Conservation (phyloP, 2,113 vertebrate genomes). For the Eira barbara region DNA sequence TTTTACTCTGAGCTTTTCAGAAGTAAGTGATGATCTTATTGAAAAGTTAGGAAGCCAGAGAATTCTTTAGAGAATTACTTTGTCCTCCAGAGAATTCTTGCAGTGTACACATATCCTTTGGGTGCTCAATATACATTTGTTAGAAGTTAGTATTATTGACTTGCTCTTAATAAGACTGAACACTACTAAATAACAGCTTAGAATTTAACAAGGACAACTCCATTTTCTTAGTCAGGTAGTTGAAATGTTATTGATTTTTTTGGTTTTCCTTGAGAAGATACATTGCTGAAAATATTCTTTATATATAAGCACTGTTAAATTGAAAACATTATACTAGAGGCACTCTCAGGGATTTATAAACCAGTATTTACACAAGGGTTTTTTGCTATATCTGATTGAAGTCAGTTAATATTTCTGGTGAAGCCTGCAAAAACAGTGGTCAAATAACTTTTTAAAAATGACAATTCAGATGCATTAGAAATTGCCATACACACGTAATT, state of each 20-base stretch:
- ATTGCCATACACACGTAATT: neutral
- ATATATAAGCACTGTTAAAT: neutral
- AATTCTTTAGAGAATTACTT: conserved; percentile 42
- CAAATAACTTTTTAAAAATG: neutral
- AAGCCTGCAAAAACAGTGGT: neutral
- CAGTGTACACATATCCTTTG: neutral
- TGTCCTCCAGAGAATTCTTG: conserved; percentile 25
- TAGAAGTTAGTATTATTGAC: conserved; percentile 52
- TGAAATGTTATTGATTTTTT: conserved; percentile 56
- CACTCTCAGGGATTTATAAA: neutral
- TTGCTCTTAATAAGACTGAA: conserved; percentile 45
- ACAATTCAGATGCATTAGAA: neutral
- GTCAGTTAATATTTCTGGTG: conserved; percentile 39
- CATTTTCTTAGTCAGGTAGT: conserved; percentile 39
- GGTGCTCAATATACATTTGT: conserved; percentile 51
- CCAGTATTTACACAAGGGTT: neutral
- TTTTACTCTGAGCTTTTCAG: conserved; percentile 15
- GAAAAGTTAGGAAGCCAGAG: conserved; percentile 9
- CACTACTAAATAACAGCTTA: conserved; percentile 36
- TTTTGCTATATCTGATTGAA: neutral
- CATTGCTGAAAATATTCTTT: conserved; percentile 30
- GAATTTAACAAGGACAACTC: conserved; percentile 37
- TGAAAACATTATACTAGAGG: conserved; percentile 51
- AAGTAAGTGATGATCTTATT: conserved; percentile 30
- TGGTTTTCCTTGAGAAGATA: conserved; percentile 47